phyloP scores from a whole-genome alignment of 2,113 vertebrate species.

The Megaceryle torquata region DNA sequence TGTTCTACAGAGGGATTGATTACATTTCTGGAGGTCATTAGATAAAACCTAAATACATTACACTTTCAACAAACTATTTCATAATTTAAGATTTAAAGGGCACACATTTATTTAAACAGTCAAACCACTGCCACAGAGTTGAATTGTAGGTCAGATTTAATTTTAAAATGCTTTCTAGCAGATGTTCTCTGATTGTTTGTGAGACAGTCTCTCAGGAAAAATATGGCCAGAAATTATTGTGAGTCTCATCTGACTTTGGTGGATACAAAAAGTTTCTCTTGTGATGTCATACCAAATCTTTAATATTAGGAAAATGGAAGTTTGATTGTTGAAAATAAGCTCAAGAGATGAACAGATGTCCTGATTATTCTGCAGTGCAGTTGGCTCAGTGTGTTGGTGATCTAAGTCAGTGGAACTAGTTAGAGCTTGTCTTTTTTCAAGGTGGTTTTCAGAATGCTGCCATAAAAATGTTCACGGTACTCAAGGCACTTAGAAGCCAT shows the following conservation, averaged over 20 bases:
- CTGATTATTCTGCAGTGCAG: background rate
- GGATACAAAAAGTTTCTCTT: conserved; percentile 44
- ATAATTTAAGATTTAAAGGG: conserved; percentile 86
- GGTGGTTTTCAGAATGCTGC: background rate
- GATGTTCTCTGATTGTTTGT: conserved; percentile 72
- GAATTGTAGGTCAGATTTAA: conserved; percentile 80
- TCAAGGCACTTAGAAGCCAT: rapidly evolving
- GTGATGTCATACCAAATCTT: conserved; percentile 55
- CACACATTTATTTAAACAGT: conserved; percentile 75
- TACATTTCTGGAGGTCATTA: conserved; percentile 80
- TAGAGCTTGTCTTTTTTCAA: background rate
- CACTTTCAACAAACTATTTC: conserved; percentile 86
- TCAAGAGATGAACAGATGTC: conserved; percentile 32
- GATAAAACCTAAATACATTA: conserved; percentile 85
- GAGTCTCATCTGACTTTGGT: conserved; percentile 37
- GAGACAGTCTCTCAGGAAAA: conserved; percentile 70
- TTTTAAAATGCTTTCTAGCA: conserved; percentile 76
- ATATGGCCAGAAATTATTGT: conserved; percentile 44
- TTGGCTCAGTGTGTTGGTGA: conserved; percentile 21
- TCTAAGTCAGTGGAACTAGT: conserved; percentile 12
- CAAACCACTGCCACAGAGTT: conserved; percentile 74
- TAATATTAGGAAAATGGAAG: conserved; percentile 37
- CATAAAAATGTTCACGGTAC: background rate
- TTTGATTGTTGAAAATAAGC: conserved; percentile 38
- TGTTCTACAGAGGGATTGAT: conserved; percentile 74